Evolutionary conservation across 1,140 invertebrate species (phyloP), one percentile per base, ranked within the genome.

Genomic region (Pachyrhynchus sulphureomaculatus): DNA sequence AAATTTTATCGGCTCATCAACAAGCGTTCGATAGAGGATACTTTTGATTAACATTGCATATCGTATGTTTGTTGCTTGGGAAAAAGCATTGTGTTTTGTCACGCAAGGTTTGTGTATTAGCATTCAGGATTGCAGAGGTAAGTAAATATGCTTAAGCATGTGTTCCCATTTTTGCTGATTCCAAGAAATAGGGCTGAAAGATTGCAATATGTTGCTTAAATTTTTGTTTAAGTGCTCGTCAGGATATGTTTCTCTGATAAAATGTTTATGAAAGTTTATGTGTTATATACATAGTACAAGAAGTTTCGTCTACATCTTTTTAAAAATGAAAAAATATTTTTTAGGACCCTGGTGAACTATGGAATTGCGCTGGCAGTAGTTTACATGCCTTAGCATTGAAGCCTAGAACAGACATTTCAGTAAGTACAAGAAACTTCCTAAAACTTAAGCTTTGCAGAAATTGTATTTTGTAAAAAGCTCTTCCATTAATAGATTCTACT

Each of bases 341-440:
- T 29, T 18, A 75, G 73, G 73, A 75, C 58, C 63, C 62, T 44
- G 73, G 72, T 17, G 74, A 76, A 59, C 44, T 73, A 41, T 82
- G 80, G 80, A 81, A 75, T 65, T 78, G 75, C 66, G 72, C 74
- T 41, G 80, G 71, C 45, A 81, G 77, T 61, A 81, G 80, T 66
- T 73, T 84, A 34, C 82, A 82, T 69, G 80, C 81, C 9, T 69
- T 84, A 3, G 79, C 82, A 21, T 68, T 83, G 26, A 81, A 82
- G 15, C 80, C 82, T 18, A 65, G 80, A 56, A 76, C 75, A 13
- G 81, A 82, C 67, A 74, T 77, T 45, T 76, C 77, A 44, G 80
- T 82, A 76, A 80, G 77, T 75, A 44, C 12, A 37, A 12, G 3
- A 17, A 1, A 20, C 26, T 1, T 2, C 12, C 24, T 21, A 39